These are phyloP conservation scores for Sesia apiformis DNA, from an alignment of 2,888 invertebrate species.

Conservation along the genomic window DNA sequence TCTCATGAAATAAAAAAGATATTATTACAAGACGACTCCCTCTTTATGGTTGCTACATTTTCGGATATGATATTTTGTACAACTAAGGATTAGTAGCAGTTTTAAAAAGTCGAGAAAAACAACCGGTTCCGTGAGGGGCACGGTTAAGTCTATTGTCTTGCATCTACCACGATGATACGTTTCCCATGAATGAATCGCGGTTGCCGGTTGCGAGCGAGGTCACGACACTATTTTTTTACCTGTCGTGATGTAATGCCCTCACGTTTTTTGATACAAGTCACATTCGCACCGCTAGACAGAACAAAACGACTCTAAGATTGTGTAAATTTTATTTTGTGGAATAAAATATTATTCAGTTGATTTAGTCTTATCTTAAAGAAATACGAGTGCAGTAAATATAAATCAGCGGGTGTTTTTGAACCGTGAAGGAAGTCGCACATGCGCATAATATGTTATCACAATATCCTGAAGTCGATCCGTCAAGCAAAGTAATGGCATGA, in stretches of 20 bases:
- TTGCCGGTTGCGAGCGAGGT: conserved; percentile 41
- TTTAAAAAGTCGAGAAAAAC: no score
- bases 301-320: not conserved
- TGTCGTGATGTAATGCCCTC: conserved; percentile 52
- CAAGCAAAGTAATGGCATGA: conserved; percentile 5
- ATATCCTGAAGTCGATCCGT: conserved; percentile 12
- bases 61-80: no score
- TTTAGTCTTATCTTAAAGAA: no score
- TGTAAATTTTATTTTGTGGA: no score
- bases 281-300: conserved; percentile 14
- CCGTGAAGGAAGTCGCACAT: conserved; percentile 21
- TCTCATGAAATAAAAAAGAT: no score
- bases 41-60: no score
- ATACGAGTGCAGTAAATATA: not conserved
- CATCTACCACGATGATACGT: conserved; percentile 27
- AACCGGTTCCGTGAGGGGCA: no score
- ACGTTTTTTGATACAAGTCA: conserved; percentile 29
- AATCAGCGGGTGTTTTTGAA: conserved; percentile 29
- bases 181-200: conserved; percentile 61
- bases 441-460: conserved; percentile 28
- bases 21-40: no score
- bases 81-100: no score
- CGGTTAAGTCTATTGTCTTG: conserved; percentile 36
- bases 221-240: conserved; percentile 53
- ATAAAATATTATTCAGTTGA: no score